Base-by-base conservation (phyloP, 1,140 invertebrate species). In the Streblospio benedicti region DNA sequence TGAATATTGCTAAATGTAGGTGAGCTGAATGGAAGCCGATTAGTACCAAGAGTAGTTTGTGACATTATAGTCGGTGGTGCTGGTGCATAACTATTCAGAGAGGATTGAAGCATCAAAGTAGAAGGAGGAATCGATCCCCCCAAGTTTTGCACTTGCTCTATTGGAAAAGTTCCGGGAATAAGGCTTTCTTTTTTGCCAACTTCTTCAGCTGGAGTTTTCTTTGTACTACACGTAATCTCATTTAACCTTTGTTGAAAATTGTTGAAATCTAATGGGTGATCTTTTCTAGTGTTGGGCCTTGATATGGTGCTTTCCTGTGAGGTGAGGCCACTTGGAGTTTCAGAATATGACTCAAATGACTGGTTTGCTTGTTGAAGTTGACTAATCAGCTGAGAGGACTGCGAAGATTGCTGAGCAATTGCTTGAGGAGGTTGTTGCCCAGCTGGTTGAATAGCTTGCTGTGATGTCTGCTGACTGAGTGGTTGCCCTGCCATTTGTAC, bases 281-380 rank as follows among this genome's bases (percentile, higher is more conserved):
- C 33, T 31, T 52, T 31, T 31, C 31, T 52, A 20, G 31, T 31
- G 18, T 31, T 25, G n/a, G 9, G 9, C 35, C 35, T 38, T 31
- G 50, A 30, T 31, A 52, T 18, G 28, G 50, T 30, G 23, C 20
- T 52, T 31, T 52, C 50, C 12, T 25, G 30, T 28, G 50, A 52
- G 20, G 50, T 31, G 27, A 52, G 31, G 20, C 50, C 50, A 52
- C 50, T 52, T 31, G 33, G 25, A 5, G 20, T 28, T 52, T 52
- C 50, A 52, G 50, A 25, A 6, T 25, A 18, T 20, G 20, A 31
- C 6, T 16, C 50, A 30, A n/a, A n/a, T n/a, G n/a, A n/a, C n/a
- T n/a, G n/a, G n/a, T n/a, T n/a, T n/a, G n/a, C n/a, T n/a, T n/a
- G n/a, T n/a, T 52, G 27, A 52, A 25, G 4, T 38, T 38, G 9